phyloP scores from a whole-genome alignment of 2,888 invertebrate species.

The Lasioglossum zephyrum region DNA sequence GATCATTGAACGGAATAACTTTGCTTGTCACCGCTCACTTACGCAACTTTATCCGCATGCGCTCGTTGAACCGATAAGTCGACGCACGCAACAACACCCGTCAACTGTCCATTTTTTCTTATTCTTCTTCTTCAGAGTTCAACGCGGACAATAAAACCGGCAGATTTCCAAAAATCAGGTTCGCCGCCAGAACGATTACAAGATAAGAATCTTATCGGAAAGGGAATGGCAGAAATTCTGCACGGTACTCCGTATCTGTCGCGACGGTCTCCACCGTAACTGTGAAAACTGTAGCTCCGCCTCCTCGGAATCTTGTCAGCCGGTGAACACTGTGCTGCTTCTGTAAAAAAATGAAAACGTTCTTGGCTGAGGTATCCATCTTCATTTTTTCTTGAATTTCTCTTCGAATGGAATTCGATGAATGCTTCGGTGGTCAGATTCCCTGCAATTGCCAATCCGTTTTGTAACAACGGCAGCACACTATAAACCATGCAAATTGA shows the following conservation, averaged over 20 bases:
- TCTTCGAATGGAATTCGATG: not conserved
- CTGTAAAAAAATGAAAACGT: too few species aligned
- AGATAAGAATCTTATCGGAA: not conserved
- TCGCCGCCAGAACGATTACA: not conserved
- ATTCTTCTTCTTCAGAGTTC: not conserved
- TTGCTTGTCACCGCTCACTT: constrained; percentile 75
- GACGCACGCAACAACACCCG: constrained; percentile 41
- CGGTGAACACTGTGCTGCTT: too few species aligned
- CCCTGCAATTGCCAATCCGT: not conserved
- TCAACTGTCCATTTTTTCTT: not conserved
- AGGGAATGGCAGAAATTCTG: too few species aligned
- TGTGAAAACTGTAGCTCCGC: too few species aligned
- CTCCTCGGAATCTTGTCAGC: too few species aligned
- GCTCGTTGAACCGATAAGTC: constrained; percentile 79
- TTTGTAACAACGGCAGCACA: not conserved
- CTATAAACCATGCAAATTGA: not conserved
- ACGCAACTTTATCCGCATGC: constrained; percentile 73
- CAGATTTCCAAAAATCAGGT: not conserved
- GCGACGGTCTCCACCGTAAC: too few species aligned
- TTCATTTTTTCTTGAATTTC: not conserved
- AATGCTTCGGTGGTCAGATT: not conserved
- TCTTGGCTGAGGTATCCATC: too few species aligned
- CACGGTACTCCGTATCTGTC: too few species aligned
- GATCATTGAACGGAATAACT: constrained; percentile 79
- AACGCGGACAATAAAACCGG: not conserved